phyloP scores from a whole-genome alignment of 2,113 vertebrate species.

The Talpa occidentalis region DNA sequence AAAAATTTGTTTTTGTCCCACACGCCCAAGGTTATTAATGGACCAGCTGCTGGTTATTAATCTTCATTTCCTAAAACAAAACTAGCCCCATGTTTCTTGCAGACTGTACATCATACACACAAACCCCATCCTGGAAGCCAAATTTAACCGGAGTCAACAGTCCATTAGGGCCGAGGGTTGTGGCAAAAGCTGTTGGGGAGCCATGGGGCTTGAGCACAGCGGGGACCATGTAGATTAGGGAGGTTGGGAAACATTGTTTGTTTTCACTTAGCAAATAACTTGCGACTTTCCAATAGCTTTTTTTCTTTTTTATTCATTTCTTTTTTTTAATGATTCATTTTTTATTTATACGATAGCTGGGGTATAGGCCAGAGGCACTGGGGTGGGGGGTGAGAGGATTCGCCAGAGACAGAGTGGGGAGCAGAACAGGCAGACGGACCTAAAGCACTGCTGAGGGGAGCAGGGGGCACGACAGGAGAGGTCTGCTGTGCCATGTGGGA shows the following conservation, averaged over 20 bases:
- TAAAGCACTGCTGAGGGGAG: no score
- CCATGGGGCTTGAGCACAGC: neutral
- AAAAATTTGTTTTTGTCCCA: conserved; percentile 63
- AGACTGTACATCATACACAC: conserved; percentile 6
- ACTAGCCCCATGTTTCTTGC: conserved; percentile 20
- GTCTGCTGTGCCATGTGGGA: no score
- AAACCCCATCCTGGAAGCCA: conserved; percentile 8
- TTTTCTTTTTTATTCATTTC: neutral
- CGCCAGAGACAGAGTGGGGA: no score
- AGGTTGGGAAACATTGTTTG: neutral
- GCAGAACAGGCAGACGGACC: no score
- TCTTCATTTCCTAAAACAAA: conserved; percentile 71
- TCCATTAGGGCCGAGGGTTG: neutral
- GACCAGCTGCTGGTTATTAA: conserved; percentile 68
- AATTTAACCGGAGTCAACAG: conserved; percentile 14
- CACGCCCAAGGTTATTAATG: conserved; percentile 63
- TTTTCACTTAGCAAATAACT: neutral
- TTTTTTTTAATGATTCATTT: no score
- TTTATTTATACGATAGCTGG: no score
- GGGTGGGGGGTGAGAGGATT: no score
- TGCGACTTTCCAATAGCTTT: neutral
- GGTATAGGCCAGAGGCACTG: no score
- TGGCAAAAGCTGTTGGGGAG: neutral
- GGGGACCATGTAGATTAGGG: neutral
- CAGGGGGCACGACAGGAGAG: no score